Evolutionary conservation across 2,888 invertebrate species (phyloP).

Genomic region (Andrena hattorfiana): DNA sequence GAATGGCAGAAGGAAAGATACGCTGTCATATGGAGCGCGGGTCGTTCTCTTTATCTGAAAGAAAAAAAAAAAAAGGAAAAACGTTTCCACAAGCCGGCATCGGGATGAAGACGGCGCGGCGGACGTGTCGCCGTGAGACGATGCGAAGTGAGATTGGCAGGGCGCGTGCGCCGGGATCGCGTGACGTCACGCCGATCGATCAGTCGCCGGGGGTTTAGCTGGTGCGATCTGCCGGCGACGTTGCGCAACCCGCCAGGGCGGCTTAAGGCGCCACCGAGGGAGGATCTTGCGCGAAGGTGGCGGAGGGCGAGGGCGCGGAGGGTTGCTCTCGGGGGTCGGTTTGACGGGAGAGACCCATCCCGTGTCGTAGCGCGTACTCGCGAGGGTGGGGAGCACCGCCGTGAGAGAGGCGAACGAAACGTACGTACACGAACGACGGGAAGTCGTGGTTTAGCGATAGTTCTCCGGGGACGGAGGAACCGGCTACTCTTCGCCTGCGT

Average conservation of each 20-base stretch:
- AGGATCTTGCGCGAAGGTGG: constrained; percentile 62
- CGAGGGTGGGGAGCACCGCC: constrained; percentile 66
- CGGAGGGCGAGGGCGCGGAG: constrained; percentile 47
- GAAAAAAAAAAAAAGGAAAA: background rate
- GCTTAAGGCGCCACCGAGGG: constrained; percentile 73
- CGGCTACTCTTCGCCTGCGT: constrained; percentile 47
- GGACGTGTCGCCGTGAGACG: constrained; percentile 27
- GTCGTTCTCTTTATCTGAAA: background rate
- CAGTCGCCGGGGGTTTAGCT: constrained; percentile 69
- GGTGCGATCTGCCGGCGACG: constrained; percentile 80
- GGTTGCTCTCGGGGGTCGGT: constrained; percentile 65
- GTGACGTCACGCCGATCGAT: constrained; percentile 81
- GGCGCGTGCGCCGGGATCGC: constrained; percentile 65
- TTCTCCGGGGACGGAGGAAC: constrained; percentile 69
- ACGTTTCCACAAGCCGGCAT: background rate
- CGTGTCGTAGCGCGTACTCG: constrained; percentile 50
- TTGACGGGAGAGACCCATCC: constrained; percentile 41
- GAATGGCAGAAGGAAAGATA: background rate
- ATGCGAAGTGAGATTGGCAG: constrained; percentile 31
- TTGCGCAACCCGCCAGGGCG: constrained; percentile 65
- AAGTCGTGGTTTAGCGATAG: constrained; percentile 71
- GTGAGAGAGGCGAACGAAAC: constrained; percentile 47
- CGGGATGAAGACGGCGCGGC: constrained; percentile 30
- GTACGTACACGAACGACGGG: constrained; percentile 59
- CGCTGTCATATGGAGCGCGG: background rate